A percentile compares a stretch with the other conserved stretches of the same genome.
These are phyloP conservation scores for Andrena marginata DNA, from an alignment of 2,888 invertebrate species.

Conservation along the genomic window DNA sequence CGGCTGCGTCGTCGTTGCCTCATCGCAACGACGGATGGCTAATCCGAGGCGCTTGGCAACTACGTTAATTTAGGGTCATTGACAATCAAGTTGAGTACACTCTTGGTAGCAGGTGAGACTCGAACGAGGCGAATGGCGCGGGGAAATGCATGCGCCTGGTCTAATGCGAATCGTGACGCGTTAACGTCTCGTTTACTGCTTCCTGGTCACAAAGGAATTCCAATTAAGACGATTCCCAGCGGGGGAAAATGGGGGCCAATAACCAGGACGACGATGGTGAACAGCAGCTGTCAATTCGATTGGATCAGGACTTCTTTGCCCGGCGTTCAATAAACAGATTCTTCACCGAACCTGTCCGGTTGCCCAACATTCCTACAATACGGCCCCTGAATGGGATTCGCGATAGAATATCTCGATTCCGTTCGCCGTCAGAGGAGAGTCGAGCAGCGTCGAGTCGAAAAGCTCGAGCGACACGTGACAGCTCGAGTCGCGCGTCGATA, in stretches of 20 bases:
- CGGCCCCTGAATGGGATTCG: neutral
- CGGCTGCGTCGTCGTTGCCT: constrained; percentile 16
- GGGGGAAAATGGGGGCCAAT: constrained; percentile 18
- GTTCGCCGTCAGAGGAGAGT: constrained; percentile 19
- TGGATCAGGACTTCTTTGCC: no score
- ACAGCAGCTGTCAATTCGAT: neutral
- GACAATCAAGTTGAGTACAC: constrained; percentile 75
- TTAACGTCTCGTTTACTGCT: constrained; percentile 36
- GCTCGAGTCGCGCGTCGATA: constrained; percentile 18
- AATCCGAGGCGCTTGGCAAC: constrained; percentile 68
- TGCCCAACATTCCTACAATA: constrained; percentile 12
- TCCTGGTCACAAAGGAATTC: constrained; percentile 22
- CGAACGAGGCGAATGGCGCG: constrained; percentile 22
- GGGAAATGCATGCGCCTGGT: constrained; percentile 20
- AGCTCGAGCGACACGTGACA: constrained; percentile 20
- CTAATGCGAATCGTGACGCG: constrained; percentile 12
- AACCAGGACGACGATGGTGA: neutral
- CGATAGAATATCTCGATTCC: constrained; percentile 31
- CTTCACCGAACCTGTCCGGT: neutral
- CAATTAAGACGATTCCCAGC: constrained; percentile 35
- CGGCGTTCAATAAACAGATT: no score
- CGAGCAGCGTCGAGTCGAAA: constrained; percentile 1
- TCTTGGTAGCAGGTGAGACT: constrained; percentile 47
- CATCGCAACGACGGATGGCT: constrained; percentile 55
- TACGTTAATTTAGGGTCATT: constrained; percentile 77